These are phyloP conservation scores for Philotrypesis tridentata DNA, from an alignment of 1,140 invertebrate genomes.

Conservation along the genomic window DNA sequence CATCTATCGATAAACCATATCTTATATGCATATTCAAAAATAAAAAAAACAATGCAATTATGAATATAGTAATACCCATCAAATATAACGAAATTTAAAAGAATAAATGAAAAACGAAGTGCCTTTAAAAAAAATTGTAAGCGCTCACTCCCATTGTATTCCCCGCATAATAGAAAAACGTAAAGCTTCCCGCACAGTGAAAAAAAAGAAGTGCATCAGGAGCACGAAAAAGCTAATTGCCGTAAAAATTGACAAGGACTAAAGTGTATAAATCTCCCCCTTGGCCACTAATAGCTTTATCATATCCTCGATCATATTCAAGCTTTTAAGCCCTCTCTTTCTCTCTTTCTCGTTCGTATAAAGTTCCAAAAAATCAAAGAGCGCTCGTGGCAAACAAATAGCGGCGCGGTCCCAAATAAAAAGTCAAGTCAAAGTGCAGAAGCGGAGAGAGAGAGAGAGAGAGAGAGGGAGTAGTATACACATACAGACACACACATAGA, in stretches of 20 bases:
- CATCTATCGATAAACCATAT: too few relatives aligned
- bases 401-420: neutral
- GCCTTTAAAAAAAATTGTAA: too few relatives aligned
- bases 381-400: slow-evolving; percentile 10
- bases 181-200: neutral
- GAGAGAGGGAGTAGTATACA: neutral
- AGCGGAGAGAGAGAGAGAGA: slow-evolving; percentile 12
- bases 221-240: neutral
- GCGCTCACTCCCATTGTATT: too few relatives aligned
- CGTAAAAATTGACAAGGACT: neutral
- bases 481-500: neutral
- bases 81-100: too few relatives aligned
- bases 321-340: neutral
- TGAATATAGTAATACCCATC: too few relatives aligned
- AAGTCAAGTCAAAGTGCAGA: slow-evolving; percentile 28
- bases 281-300: neutral
- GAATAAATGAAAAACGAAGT: too few relatives aligned
- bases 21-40: too few relatives aligned
- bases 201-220: neutral
- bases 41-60: too few relatives aligned
- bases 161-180: neutral
- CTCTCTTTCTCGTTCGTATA: neutral
- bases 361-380: slow-evolving; percentile 31
- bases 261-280: neutral
- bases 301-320: neutral